Percentiles rank a stretch among this genome's conserved stretches.
These are phyloP conservation scores for Tetrax tetrax DNA, from an alignment of 2,113 vertebrate species.

Conservation along the genomic window DNA sequence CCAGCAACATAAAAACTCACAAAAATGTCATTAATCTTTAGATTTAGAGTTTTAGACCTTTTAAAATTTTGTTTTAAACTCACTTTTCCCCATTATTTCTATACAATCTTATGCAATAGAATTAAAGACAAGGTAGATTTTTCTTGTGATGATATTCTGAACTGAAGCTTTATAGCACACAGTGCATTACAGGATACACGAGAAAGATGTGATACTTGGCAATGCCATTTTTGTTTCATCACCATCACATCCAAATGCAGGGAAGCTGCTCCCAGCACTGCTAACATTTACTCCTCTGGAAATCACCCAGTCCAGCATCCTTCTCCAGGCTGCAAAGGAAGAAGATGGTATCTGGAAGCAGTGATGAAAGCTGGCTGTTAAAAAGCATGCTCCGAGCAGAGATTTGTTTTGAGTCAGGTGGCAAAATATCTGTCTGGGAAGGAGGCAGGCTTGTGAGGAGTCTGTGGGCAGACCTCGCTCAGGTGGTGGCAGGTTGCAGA, in stretches of 20 bases:
- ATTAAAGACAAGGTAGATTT: neutral
- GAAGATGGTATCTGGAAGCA: neutral
- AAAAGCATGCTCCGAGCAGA: neutral
- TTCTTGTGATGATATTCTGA: neutral
- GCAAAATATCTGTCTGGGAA: conserved; percentile 5
- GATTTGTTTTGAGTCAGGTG: conserved; percentile 53
- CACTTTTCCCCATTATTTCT: neutral
- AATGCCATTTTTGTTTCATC: neutral
- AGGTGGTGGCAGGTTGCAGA: conserved; percentile 54
- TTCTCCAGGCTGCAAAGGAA: neutral
- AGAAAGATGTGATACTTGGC: neutral
- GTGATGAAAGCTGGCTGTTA: conserved; percentile 13
- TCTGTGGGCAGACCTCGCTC: conserved; percentile 10
- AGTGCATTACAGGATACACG: neutral
- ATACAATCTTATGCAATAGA: neutral
- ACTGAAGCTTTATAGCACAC: neutral
- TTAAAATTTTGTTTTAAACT: neutral
- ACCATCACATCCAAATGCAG: neutral
- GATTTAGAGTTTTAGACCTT: neutral
- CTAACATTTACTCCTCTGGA: conserved; percentile 41
- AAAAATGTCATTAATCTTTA: neutral
- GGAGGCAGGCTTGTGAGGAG: neutral
- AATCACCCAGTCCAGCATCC: neutral
- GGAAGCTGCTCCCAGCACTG: conserved; percentile 16
- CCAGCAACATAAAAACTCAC: neutral